Percentiles rank a stretch among this genome's conserved stretches.
Conservation (phyloP, 2,888 invertebrate genomes). For the Prostheceraeus crozeri region DNA sequence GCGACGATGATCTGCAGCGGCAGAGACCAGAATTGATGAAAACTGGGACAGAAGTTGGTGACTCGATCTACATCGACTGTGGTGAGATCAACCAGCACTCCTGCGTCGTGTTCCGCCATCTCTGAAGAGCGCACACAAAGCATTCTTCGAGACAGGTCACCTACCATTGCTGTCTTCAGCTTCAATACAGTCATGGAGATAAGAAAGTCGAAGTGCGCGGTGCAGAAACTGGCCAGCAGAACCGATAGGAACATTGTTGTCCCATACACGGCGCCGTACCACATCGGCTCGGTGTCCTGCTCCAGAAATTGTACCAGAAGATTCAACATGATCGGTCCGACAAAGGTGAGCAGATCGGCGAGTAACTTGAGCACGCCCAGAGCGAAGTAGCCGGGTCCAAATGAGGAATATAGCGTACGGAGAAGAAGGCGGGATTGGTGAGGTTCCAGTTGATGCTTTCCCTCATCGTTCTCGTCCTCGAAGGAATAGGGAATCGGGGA, state of each 20-base stretch:
- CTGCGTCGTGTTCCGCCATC: conserved; percentile 60
- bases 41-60: conserved; percentile 87
- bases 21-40: conserved; percentile 92
- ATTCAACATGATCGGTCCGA: conserved; percentile 78
- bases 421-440: conserved; percentile 57
- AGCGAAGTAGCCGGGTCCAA: conserved; percentile 73
- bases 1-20: conserved; percentile 66
- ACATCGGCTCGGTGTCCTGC: conserved; percentile 63
- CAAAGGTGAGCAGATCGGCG: conserved; percentile 75
- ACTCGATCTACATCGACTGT: conserved; percentile 90
- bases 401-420: conserved; percentile 67
- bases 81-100: conserved; percentile 90
- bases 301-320: conserved; percentile 72
- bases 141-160: conserved; percentile 70
- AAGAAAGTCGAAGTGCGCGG: conserved; percentile 79
- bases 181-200: conserved; percentile 63
- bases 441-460: neutral
- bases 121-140: conserved; percentile 59
- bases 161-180: conserved; percentile 45
- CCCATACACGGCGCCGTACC: conserved; percentile 60
- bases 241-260: conserved; percentile 64
- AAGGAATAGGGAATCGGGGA: too few relatives aligned
- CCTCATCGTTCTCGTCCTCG: neutral
- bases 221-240: conserved; percentile 69
- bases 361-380: conserved; percentile 74